Evolutionary conservation across 2,797 vertebrate species (phyloP), one percentile per base, ranked within the genome.

Genomic region (Sebastes steindachneri): DNA sequence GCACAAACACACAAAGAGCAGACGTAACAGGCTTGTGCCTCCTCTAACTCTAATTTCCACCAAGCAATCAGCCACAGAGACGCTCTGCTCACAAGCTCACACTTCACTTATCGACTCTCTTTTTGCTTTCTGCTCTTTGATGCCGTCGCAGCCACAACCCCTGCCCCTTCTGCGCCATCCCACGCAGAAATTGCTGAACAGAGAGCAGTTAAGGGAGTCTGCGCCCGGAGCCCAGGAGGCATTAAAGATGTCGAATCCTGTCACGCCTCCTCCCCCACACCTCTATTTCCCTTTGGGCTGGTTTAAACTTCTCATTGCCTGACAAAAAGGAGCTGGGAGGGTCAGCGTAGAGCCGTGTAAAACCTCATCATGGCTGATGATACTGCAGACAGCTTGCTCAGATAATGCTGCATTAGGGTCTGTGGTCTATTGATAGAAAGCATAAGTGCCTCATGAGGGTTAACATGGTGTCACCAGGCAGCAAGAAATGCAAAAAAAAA

Each of bases 161-260:
- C 72, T 79, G 81, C 77, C 45, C 68, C 70, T 73, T 81, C 80
- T 58, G 73, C 77, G 29, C 31, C 81, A 63, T 76, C 89, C 88
- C 82, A 85, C 83, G 23, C 88, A 86, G 60, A 82, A 82, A 85
- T 17, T 7, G 8, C 81, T 75, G 58, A 80, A 79, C 73, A 80
- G 63, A 75, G 53, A 76, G 79, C 82, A 58, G 81, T 75, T 77
- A 85, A 57, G 80, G 76, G 80, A 87, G 72, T 75, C 78, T 68
- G 80, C 26, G 1, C 80, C 80, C 75, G 17, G 63, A 82, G 68
- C 79, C 75, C 67, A 41, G 70, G 62, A 85, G 71, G 67, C 73
- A 90, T 92, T 91, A 90, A 90, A 93, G 82, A 92, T 92, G 86
- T 28, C 87, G 69, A 88, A 84, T 83, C 66, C 67, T 79, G 76